Percentiles rank a stretch among this genome's conserved stretches.
Evolutionary conservation across 23 tunicate species (phyloP).

Genomic region (Clavelina lepadiformis): DNA sequence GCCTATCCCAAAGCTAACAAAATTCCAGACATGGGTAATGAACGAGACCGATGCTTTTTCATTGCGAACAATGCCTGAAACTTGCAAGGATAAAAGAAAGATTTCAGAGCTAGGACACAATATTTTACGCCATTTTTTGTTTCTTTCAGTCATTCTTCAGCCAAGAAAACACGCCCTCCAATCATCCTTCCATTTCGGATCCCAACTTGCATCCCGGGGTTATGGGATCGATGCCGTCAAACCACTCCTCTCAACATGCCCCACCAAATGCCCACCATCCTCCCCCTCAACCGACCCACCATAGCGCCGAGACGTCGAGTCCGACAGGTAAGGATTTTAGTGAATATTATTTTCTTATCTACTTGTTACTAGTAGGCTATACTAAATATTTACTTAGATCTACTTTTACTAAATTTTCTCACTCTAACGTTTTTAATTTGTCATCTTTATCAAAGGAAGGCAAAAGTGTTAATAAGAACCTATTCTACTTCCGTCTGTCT

Average conservation of each 20-base stretch:
- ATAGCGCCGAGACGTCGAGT: slow-evolving; percentile 83
- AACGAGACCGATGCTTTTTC: too few species aligned
- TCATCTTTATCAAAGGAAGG: too few species aligned
- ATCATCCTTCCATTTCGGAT: slow-evolving; percentile 4
- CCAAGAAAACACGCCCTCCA: slow-evolving; percentile 27
- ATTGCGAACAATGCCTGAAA: too few species aligned
- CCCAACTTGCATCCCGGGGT: slow-evolving; percentile 11
- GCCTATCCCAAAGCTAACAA: too few species aligned
- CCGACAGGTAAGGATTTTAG: slow-evolving; percentile 65
- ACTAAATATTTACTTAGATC: background rate
- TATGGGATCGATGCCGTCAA: slow-evolving; percentile 21
- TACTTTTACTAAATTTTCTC: too few species aligned
- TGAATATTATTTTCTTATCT: background rate
- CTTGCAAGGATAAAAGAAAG: too few species aligned
- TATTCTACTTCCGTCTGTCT: too few species aligned
- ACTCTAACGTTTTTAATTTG: too few species aligned
- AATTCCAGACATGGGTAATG: too few species aligned
- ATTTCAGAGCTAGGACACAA: background rate
- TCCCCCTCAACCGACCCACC: slow-evolving; percentile 32
- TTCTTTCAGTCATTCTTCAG: slow-evolving; percentile 43
- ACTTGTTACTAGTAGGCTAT: background rate
- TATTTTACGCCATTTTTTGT: background rate
- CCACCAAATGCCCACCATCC: slow-evolving; percentile 31
- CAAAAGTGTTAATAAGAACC: too few species aligned
- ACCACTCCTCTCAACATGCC: slow-evolving; percentile 24